Base-by-base conservation (phyloP, 2,113 vertebrate species). In the Tragelaphus scriptus region DNA sequence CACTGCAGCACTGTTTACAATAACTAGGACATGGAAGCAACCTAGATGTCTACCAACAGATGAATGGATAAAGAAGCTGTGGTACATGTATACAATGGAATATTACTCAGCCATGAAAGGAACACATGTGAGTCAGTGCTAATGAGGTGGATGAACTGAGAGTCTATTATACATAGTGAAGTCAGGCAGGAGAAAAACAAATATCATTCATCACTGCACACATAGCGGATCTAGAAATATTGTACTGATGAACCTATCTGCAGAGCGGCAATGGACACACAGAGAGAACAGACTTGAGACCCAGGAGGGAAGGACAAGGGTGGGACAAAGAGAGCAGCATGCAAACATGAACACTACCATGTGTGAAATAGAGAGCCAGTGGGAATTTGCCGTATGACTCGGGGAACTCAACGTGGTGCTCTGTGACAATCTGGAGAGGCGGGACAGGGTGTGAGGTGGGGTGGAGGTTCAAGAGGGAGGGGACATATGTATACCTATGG, bases 161-260 rank as follows among this genome's bases (percentile, higher is more conserved):
- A 40, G 68, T 40, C 68, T 40, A 36, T 12, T 25, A 23, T 23
- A 75, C 36, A 23, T 2, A 25, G 68, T 75, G 68, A 40, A 75
- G 36, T 25, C 68, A 40, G 68, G n/a, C 23, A n/a, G 36, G 68
- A 75, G n/a, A 40, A 40, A 40, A 40, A 75, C 68, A 75, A 75
- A 23, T 23, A 40, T 40, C 2, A 40, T 0, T 23, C 21, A 13
- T 40, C 23, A 75, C 40, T 25, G 68, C 19, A 40, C 1, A 40
- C 2, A 25, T 0, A 75, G 21, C 0, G 0, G 68, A 40, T 75
- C 10, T 40, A 25, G 68, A 13, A 25, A 75, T 25, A 36, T 0
- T 23, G 68, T 12, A 25, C 68, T 40, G 68, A 40, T 75, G 68
- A 40, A 2, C 68, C 5, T 6, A 13, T 36, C 68, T 75, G 36